phyloP scores from a whole-genome alignment of 2,888 invertebrate genomes.

The Lycaena phlaeas region DNA sequence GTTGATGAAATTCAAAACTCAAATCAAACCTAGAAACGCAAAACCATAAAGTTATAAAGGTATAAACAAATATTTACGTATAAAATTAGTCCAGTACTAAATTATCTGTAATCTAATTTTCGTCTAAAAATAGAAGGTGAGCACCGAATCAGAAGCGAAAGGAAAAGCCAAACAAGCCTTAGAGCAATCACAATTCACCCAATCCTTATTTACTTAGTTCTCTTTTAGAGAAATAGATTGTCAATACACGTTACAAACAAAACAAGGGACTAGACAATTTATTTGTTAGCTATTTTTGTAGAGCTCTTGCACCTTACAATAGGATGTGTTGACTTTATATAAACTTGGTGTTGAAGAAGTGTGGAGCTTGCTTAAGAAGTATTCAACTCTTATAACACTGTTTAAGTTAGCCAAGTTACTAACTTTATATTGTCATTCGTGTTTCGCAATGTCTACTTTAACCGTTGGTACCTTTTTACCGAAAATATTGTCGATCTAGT shows the following conservation, averaged over 20 bases:
- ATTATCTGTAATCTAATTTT: conserved; percentile 4
- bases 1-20: no score
- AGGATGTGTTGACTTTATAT: conserved; percentile 25
- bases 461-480: no score
- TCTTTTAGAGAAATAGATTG: conserved; percentile 54
- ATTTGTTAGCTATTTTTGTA: conserved; percentile 26
- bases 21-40: no score
- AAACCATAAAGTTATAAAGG: no score
- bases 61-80: no score
- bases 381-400: background rate
- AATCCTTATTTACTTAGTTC: conserved; percentile 44
- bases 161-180: conserved; percentile 49
- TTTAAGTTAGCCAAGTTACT: conserved; percentile 1
- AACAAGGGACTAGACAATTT: conserved; percentile 29
- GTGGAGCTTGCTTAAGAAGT: conserved; percentile 3
- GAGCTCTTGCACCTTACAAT: conserved; percentile 29
- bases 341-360: conserved; percentile 17
- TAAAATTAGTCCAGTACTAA: background rate
- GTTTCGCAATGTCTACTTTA: no score
- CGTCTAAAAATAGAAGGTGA: conserved; percentile 10
- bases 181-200: conserved; percentile 48
- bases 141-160: conserved; percentile 50
- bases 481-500: no score
- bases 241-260: conserved; percentile 55
- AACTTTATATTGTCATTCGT: background rate